A percentile compares a stretch with the other conserved stretches of the same genome.
Evolutionary conservation across 2,888 invertebrate species (phyloP).

Genomic region (Bombyx huttoni): DNA sequence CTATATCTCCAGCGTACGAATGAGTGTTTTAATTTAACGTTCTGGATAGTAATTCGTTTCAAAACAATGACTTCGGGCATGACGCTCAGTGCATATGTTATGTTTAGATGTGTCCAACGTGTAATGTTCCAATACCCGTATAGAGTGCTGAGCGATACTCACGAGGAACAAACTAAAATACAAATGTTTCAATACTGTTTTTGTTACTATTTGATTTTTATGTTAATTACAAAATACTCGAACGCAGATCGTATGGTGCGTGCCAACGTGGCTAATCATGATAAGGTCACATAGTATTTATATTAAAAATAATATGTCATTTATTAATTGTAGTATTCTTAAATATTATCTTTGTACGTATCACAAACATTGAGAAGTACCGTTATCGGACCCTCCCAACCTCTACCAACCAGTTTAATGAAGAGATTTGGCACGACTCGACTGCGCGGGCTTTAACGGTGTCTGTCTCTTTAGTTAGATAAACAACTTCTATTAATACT

Average conservation of each 20-base stretch:
- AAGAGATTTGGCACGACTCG: conserved; percentile 63
- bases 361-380: conserved; percentile 40
- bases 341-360: neutral
- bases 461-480: conserved; percentile 30
- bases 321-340: conserved; percentile 1
- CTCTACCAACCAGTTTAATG: conserved; percentile 52
- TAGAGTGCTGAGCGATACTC: neutral
- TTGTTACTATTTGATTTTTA: too few relatives aligned
- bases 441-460: conserved; percentile 52
- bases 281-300: neutral
- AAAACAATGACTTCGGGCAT: conserved; percentile 31
- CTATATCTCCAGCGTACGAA: conserved; percentile 51
- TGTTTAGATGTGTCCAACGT: conserved; percentile 4
- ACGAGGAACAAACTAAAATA: too few relatives aligned
- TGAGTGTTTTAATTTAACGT: conserved; percentile 45
- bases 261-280: too few relatives aligned
- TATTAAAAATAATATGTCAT: neutral
- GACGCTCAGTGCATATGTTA: conserved; percentile 22
- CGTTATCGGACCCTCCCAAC: conserved; percentile 34
- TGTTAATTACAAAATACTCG: neutral
- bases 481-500: conserved; percentile 20
- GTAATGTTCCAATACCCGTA: conserved; percentile 3
- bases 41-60: conserved; percentile 38
- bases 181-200: too few relatives aligned
- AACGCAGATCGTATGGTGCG: neutral